phyloP scores from a whole-genome alignment of 2,888 invertebrate species.

The Drosophila mimica region DNA sequence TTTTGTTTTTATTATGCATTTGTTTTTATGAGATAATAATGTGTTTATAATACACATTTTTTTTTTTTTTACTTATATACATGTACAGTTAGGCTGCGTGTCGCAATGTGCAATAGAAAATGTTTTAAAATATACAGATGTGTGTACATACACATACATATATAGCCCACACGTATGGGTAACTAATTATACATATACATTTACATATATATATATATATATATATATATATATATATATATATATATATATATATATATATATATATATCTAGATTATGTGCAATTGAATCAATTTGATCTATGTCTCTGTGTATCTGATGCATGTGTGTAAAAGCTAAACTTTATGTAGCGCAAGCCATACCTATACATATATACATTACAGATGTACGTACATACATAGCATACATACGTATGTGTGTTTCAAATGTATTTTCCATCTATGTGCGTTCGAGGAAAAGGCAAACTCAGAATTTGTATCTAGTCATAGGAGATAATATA shows the following conservation, averaged over 20 bases:
- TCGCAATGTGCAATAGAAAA: constrained; percentile 49
- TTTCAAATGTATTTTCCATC: constrained; percentile 11
- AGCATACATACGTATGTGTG: not conserved
- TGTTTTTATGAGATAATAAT: constrained; percentile 52
- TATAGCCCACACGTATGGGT: not conserved
- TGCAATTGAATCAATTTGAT: constrained; percentile 10
- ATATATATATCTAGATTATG: constrained; percentile 4
- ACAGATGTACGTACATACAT: not conserved
- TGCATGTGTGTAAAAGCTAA: constrained; percentile 16
- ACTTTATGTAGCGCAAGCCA: constrained; percentile 7
- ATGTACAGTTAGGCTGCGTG: constrained; percentile 19
- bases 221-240: not conserved
- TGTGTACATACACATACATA: constrained; percentile 6
- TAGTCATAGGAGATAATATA: constrained; percentile 62
- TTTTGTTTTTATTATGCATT: constrained; percentile 38
- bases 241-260: no score
- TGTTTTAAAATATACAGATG: constrained; percentile 11
- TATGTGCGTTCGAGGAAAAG: constrained; percentile 11
- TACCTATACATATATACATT: not conserved
- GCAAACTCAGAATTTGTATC: constrained; percentile 53
- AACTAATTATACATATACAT: not conserved
- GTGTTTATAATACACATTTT: constrained; percentile 13
- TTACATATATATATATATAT: constrained; percentile 1
- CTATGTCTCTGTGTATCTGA: constrained; percentile 9
- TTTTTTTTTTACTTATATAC: not conserved